Percentiles rank a stretch among this genome's conserved stretches.
phyloP scores from a whole-genome alignment of 92 coral and sea anemone species.

The Epizoanthus scotinus region DNA sequence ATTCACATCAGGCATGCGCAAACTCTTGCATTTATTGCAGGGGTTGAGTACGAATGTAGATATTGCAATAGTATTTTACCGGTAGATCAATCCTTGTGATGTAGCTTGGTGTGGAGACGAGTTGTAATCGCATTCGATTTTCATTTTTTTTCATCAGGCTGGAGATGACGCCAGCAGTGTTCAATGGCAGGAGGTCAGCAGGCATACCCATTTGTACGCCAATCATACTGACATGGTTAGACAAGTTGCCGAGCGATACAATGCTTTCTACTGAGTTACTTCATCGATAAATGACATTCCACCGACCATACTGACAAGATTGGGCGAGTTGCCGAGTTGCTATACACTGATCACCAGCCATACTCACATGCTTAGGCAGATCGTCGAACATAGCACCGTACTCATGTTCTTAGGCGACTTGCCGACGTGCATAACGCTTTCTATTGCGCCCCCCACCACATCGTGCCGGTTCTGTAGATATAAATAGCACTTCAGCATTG shows the following conservation, averaged over 20 bases:
- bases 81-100: no score
- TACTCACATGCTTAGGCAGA: neutral
- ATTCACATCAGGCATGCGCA: no score
- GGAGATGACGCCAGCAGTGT: constrained; percentile 79
- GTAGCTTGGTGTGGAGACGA: no score
- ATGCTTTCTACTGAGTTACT: constrained; percentile 50
- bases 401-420: no score
- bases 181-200: constrained; percentile 83
- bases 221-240: constrained; percentile 64
- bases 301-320: constrained; percentile 43
- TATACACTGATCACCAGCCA: constrained; percentile 60
- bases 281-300: constrained; percentile 26
- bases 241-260: constrained; percentile 66
- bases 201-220: constrained; percentile 61
- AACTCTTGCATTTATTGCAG: no score
- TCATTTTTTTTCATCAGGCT: constrained; percentile 42
- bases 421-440: no score
- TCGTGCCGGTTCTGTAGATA: no score
- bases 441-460: no score
- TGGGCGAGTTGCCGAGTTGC: constrained; percentile 55
- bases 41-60: no score
- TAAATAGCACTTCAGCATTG: no score
- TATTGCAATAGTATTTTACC: no score
- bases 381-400: constrained; percentile 61
- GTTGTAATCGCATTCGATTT: neutral